Percentiles rank a stretch among this genome's conserved stretches.
These are phyloP conservation scores for Micronycteris hirsuta DNA, from an alignment of 2,113 vertebrate genomes.

Conservation along the genomic window DNA sequence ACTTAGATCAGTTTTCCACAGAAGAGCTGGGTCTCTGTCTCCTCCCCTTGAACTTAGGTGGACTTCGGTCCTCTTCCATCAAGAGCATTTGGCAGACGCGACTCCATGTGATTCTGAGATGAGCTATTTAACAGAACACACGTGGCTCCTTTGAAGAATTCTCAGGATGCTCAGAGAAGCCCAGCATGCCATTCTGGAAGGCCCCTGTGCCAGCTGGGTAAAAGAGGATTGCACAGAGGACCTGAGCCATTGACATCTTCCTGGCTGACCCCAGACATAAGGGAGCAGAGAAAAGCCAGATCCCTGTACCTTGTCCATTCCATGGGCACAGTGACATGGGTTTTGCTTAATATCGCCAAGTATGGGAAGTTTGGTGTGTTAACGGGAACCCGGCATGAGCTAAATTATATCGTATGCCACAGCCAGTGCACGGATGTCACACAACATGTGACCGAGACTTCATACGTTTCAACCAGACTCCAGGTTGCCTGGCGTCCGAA, in stretches of 20 bases:
- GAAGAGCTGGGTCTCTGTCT: accelerated
- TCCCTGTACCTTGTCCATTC: accelerated
- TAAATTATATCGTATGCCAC: accelerated
- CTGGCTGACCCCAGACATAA: background rate
- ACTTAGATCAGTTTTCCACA: background rate
- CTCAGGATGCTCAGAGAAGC: background rate
- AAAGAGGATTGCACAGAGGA: too few species aligned
- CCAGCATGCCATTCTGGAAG: background rate
- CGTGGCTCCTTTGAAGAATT: background rate
- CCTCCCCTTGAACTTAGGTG: too few species aligned
- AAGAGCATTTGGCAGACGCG: background rate
- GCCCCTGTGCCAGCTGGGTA: accelerated
- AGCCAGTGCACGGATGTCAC: accelerated
- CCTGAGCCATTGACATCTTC: accelerated
- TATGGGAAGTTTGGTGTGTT: accelerated
- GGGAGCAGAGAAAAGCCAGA: background rate
- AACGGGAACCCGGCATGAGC: accelerated
- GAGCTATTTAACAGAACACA: accelerated
- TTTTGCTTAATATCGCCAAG: background rate
- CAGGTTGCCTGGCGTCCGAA: too few species aligned
- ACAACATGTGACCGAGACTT: accelerated
- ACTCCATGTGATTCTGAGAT: background rate
- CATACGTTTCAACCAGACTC: background rate
- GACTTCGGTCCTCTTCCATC: background rate
- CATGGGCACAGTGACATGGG: background rate